These are phyloP conservation scores for Rostratula benghalensis DNA, from an alignment of 2,113 vertebrate species.

Conservation along the genomic window DNA sequence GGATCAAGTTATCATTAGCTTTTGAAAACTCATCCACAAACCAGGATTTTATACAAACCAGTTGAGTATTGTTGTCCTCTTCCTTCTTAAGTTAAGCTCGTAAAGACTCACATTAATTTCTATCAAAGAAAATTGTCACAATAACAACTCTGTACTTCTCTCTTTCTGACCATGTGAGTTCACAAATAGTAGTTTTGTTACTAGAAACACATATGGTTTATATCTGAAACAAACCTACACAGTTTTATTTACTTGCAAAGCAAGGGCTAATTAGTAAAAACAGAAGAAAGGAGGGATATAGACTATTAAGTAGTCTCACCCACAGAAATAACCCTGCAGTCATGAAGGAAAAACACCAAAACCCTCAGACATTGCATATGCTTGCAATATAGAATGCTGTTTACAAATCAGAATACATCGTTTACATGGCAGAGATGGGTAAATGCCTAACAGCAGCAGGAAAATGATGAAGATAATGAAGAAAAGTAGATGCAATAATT, in stretches of 20 bases:
- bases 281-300: background rate
- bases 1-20: background rate
- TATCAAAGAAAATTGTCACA: background rate
- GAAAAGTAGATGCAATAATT: background rate
- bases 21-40: background rate
- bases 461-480: conserved; percentile 20
- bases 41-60: background rate
- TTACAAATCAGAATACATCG: background rate
- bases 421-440: background rate
- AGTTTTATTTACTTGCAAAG: background rate
- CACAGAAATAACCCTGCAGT: background rate
- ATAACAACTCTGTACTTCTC: background rate
- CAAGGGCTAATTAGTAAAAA: background rate
- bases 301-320: background rate
- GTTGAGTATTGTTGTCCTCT: background rate
- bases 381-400: background rate
- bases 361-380: background rate
- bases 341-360: background rate
- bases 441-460: background rate
- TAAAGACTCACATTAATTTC: background rate
- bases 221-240: background rate
- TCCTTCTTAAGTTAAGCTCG: background rate
- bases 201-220: background rate
- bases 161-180: rapidly evolving
- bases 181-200: background rate